Conservation (phyloP, 2,113 vertebrate genomes). For the Donacobius atricapilla region DNA sequence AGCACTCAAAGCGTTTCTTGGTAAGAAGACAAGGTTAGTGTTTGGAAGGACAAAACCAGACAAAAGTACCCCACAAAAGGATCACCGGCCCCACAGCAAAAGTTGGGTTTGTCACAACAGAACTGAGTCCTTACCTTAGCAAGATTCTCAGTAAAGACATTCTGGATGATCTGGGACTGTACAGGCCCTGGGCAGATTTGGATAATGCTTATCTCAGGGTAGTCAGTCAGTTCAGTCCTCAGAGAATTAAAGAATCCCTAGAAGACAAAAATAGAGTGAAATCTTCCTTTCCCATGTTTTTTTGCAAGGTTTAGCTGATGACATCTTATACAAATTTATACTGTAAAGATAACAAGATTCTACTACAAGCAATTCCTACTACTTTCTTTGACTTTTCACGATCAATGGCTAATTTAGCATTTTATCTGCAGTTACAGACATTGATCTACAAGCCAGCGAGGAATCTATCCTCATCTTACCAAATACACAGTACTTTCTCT, state of each 20-base stretch:
- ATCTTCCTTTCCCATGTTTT: background rate
- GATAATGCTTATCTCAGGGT: conserved; percentile 84
- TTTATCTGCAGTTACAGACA: background rate
- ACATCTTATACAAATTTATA: background rate
- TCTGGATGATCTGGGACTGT: conserved; percentile 86
- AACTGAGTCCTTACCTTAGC: conserved; percentile 74
- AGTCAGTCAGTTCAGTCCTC: conserved; percentile 79
- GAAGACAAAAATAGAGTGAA: background rate
- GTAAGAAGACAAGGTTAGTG: background rate
- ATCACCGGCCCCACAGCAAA: background rate
- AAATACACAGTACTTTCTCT: background rate
- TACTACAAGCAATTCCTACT: background rate
- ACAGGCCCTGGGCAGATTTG: conserved; percentile 91
- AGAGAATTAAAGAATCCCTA: conserved; percentile 93
- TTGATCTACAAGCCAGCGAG: background rate
- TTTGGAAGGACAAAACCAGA: background rate
- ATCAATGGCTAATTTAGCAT: background rate
- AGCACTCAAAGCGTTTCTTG: background rate
- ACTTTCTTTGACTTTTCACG: background rate
- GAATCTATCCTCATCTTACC: background rate
- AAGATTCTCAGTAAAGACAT: conserved; percentile 83
- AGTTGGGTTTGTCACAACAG: background rate
- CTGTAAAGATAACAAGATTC: background rate
- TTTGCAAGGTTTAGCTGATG: background rate
- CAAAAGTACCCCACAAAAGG: background rate